Evolutionary conservation across 1,140 invertebrate genomes (phyloP), one percentile per base, ranked within the genome.

Genomic region (Diabrotica undecimpunctata): DNA sequence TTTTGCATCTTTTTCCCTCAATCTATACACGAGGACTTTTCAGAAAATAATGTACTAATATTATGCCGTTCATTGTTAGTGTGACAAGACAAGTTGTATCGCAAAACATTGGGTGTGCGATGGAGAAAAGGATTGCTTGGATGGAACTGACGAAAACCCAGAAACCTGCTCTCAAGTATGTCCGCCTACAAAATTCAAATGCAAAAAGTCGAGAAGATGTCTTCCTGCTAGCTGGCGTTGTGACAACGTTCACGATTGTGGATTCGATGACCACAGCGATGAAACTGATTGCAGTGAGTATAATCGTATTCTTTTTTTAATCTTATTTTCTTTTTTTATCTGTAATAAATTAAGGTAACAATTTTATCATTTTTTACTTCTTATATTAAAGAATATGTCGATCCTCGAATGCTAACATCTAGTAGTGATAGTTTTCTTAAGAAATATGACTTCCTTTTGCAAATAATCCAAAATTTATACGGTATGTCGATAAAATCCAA

Each of bases 171-270:
- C 80, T 59, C 81, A 75, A 6, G 80, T 79, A 8, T 87, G 81
- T 41, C 62, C 66, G 0, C 7, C 68, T 66, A 87, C 89, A 50
- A 80, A 87, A 69, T 87, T 87, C 66, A 76, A 79, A 6, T 88
- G 87, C 74, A 80, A 78, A 36, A 75, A 79, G 7, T 86, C 85
- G 62, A 80, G 80, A 3, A 83, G 84, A 37, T 92, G 90, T 72
- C 88, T 92, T 66, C 90, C 91, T 0, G 73, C 83, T 52, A 79
- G 84, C 68, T 92, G 91, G 86, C 82, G 84, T 37, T 93, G 91
- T 78, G 87, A 93, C 77, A 81, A 81, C 0, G 74, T 78, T 5
- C 69, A 83, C 46, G 87, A 93, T 75, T 93, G 91, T 74, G 83
- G 83, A 2, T 83, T 84, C 55, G 77, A 78, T 65, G 80, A 81